Conservation (phyloP, 2,888 invertebrate genomes). For the Sinopyrophorus schimmeli region DNA sequence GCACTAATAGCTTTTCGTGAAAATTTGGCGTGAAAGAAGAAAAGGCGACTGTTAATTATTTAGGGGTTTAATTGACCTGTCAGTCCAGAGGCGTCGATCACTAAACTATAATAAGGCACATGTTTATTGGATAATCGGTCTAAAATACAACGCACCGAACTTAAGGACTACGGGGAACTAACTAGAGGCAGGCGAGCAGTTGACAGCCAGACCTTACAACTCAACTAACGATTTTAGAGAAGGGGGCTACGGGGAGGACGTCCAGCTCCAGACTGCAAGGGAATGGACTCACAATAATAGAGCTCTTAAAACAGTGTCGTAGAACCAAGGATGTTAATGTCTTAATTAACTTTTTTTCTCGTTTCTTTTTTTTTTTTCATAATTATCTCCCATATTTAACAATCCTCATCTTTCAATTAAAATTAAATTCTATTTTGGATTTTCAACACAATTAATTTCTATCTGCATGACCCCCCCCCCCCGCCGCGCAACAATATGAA, state of each 20-base stretch:
- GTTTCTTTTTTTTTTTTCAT: too few relatives aligned
- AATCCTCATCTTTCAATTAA: too few relatives aligned
- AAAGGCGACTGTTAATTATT: slow-evolving; percentile 11
- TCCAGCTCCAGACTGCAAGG: slow-evolving; percentile 47
- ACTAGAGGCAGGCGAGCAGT: slow-evolving; percentile 53
- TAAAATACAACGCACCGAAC: slow-evolving; percentile 38
- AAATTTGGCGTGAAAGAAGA: too few relatives aligned
- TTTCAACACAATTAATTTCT: too few relatives aligned
- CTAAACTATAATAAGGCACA: slow-evolving; percentile 37
- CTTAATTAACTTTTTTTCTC: too few relatives aligned
- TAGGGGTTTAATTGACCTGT: slow-evolving; percentile 21
- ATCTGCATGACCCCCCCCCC: too few relatives aligned
- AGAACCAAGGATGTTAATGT: slow-evolving; percentile 32
- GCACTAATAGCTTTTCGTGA: too few relatives aligned
- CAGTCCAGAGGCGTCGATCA: slow-evolving; percentile 23
- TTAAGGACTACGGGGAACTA: slow-evolving; percentile 47
- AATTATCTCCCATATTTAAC: too few relatives aligned
- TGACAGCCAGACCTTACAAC: slow-evolving; percentile 58
- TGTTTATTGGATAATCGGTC: slow-evolving; percentile 41
- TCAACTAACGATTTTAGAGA: slow-evolving; percentile 55
- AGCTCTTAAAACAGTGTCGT: slow-evolving; percentile 47
- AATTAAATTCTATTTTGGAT: too few relatives aligned
- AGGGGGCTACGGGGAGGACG: slow-evolving; percentile 47
- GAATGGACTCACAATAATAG: slow-evolving; percentile 49
- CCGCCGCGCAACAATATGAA: too few relatives aligned